Percentiles rank a stretch among this genome's conserved stretches.
Conservation (phyloP, 2,113 vertebrate genomes). For the Gymnorhina tibicen region DNA sequence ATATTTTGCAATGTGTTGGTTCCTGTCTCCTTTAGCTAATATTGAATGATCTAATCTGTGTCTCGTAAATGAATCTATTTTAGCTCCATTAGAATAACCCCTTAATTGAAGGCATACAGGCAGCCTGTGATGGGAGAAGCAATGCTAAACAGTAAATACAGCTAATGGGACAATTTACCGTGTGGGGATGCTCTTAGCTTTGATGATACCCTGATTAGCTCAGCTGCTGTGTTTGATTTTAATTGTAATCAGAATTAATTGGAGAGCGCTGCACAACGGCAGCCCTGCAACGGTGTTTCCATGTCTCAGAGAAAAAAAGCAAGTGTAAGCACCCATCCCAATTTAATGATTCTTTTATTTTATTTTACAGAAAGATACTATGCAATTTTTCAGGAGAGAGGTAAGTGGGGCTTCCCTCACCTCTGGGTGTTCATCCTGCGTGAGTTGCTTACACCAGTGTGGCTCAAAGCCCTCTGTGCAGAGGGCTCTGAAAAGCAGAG, state of each 20-base stretch:
- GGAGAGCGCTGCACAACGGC: background rate
- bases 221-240: constrained; percentile 53
- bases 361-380: constrained; percentile 82
- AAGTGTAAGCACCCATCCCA: background rate
- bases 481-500: background rate
- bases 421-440: background rate
- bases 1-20: constrained; percentile 25
- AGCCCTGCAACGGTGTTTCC: background rate
- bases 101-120: constrained; percentile 60
- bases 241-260: constrained; percentile 47
- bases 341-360: background rate
- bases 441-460: background rate
- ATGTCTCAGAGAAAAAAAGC: background rate
- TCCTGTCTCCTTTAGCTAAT: constrained; percentile 61
- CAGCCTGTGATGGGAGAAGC: constrained; percentile 46
- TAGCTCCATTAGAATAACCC: constrained; percentile 57
- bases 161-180: constrained; percentile 30
- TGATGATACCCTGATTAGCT: constrained; percentile 48
- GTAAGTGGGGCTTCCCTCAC: constrained; percentile 71
- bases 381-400: constrained; percentile 84
- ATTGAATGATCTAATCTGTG: constrained; percentile 65
- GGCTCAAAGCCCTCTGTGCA: background rate
- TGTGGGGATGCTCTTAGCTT: constrained; percentile 48
- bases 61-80: constrained; percentile 65
- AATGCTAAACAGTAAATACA: constrained; percentile 50